Base-by-base conservation (phyloP, 2,888 invertebrate species). In the Pandemis cinnamomeana region DNA sequence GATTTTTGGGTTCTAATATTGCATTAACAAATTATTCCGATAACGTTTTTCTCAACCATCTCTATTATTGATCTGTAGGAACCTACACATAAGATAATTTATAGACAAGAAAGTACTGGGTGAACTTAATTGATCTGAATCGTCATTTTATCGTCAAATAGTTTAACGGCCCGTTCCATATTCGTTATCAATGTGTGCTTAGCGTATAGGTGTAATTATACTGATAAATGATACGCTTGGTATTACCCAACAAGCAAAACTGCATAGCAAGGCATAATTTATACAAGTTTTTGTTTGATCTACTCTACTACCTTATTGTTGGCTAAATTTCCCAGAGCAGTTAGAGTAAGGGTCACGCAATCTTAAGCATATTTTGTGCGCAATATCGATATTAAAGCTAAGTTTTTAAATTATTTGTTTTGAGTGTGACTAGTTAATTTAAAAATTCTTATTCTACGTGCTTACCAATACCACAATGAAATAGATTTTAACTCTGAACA, bases 401-500 rank as follows among this genome's bases (percentile, higher is more conserved):
- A n/a, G n/a, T n/a, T 13, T 51, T n/a, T n/a, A 46, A 5, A 46
- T 46, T 46, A 11, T 46, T 46, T 46, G 10, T 10, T 46, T 46
- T 46, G 11, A 5, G 46, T 11, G 46, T 20, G 53, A 15, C 15
- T 55, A 3, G 15, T 53, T 5, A 15, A 61, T 15, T 11, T 46
- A 46, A 4, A 58, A 20, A 27, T 27, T 27, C 58, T 27, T 10
- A 64, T 60, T 70, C 66, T 10, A 36, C 42, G 27, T 13, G 20
- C 61, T 11, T 36, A n/a, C n/a, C n/a, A 2, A 60, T 58, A 51
- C 51, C 60, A 53, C 70, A 66, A 70, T 69, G 8, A 64, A 77
- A 76, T 77, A 76, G 75, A 74, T 66, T 61, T 71, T 71, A 76
- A 78, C 72, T 76, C 75, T 77, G 69, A 76, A 48, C 71, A 77